phyloP scores from a whole-genome alignment of 2,888 invertebrate species.

The Gymnosoma rotundatum region DNA sequence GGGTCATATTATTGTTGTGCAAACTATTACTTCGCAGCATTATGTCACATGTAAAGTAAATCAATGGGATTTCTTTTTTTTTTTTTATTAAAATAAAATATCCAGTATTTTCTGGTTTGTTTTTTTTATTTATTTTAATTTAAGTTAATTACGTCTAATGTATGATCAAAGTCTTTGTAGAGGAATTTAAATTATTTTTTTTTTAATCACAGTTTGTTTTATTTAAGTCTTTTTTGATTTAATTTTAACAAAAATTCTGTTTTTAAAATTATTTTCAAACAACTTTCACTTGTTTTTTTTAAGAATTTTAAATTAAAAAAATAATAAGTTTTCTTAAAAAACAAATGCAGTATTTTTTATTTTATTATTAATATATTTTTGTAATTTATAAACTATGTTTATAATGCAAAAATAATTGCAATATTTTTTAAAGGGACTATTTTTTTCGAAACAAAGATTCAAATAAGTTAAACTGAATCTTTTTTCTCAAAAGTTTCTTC shows the following conservation, averaged over 20 bases:
- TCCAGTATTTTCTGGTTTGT: conserved; percentile 22
- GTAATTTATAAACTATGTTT: neutral
- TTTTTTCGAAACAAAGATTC: conserved; percentile 70
- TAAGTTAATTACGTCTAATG: neutral
- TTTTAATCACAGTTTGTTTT: conserved; percentile 61
- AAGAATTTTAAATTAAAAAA: neutral
- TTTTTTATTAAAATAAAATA: neutral
- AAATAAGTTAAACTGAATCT: conserved; percentile 72
- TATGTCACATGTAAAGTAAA: conserved; percentile 67
- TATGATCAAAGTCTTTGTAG: conserved; percentile 6
- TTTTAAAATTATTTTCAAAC: conserved; percentile 34
- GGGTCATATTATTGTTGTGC: conserved; percentile 84
- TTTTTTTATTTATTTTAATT: neutral
- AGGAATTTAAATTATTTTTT: conserved; percentile 28
- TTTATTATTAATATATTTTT: neutral
- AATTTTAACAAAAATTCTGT: conserved; percentile 49
- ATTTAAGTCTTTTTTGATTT: conserved; percentile 48
- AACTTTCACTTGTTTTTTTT: conserved; percentile 71
- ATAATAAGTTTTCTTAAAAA: neutral
- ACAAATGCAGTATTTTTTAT: conserved; percentile 37
- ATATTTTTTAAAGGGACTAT: conserved; percentile 17
- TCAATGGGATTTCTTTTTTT: no score
- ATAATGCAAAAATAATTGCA: conserved; percentile 16
- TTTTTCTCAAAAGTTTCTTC: conserved; percentile 61
- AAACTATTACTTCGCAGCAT: conserved; percentile 79